These are phyloP conservation scores for Mylabris phalerata DNA, from an alignment of 1,140 invertebrate species.

Conservation along the genomic window DNA sequence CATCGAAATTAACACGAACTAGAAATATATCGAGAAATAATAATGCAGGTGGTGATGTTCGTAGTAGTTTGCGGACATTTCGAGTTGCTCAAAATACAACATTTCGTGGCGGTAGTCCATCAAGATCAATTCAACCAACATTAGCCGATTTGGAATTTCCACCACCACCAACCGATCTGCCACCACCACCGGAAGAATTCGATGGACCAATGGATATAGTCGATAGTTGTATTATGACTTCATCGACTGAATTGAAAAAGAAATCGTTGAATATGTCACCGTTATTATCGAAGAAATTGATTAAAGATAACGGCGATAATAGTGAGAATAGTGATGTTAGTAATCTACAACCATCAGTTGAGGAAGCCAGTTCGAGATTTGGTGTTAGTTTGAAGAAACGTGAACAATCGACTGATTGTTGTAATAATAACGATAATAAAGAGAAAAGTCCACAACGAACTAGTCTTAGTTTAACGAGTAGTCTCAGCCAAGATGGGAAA, in stretches of 20 bases:
- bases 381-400: slow-evolving; percentile 63
- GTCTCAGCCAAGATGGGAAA: slow-evolving; percentile 42
- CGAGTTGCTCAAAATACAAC: slow-evolving; percentile 45
- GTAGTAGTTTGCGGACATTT: slow-evolving; percentile 48
- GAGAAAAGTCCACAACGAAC: slow-evolving; percentile 37
- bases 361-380: slow-evolving; percentile 61
- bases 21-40: slow-evolving; percentile 42
- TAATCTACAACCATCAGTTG: slow-evolving; percentile 58
- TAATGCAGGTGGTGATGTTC: slow-evolving; percentile 33
- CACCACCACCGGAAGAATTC: slow-evolving; percentile 64
- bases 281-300: slow-evolving; percentile 32
- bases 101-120: slow-evolving; percentile 52
- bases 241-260: slow-evolving; percentile 43
- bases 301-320: slow-evolving; percentile 25
- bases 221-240: slow-evolving; percentile 33
- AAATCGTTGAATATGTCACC: slow-evolving; percentile 43
- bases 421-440: slow-evolving; percentile 44
- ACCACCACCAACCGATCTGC: slow-evolving; percentile 71
- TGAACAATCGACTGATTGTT: slow-evolving; percentile 56
- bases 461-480: slow-evolving; percentile 40
- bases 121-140: slow-evolving; percentile 52
- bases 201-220: slow-evolving; percentile 37
- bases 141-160: slow-evolving; percentile 79
- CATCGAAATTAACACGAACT: slow-evolving; percentile 46
- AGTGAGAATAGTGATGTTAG: slow-evolving; percentile 49